A percentile compares a stretch with the other conserved stretches of the same genome.
Evolutionary conservation across 1,140 invertebrate species (phyloP).

Genomic region (Drosophila biarmipes): DNA sequence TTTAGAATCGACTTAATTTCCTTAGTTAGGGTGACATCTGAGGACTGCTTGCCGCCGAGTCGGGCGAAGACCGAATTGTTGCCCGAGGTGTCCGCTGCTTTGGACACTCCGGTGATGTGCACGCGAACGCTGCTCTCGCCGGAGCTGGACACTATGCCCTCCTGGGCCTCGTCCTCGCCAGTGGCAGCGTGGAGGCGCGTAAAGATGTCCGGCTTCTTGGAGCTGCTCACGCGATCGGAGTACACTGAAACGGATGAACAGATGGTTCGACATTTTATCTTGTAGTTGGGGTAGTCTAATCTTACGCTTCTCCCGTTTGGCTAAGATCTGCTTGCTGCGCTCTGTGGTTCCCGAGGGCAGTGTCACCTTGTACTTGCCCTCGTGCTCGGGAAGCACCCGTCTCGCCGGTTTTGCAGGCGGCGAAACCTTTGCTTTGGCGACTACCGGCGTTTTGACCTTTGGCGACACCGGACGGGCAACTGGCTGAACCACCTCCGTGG

Average conservation of each 20-base stretch:
- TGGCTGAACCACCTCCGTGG: conserved; percentile 61
- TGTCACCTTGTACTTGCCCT: conserved; percentile 85
- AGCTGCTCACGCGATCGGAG: conserved; percentile 73
- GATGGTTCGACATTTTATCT: background rate
- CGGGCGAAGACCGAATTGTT: conserved; percentile 78
- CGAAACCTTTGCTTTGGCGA: conserved; percentile 14
- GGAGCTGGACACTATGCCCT: conserved; percentile 71
- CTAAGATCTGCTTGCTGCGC: conserved; percentile 84
- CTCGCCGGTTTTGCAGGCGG: conserved; percentile 77
- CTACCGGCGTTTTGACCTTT: conserved; percentile 14
- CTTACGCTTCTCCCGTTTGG: conserved; percentile 80
- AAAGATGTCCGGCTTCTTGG: conserved; percentile 68
- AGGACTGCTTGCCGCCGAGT: conserved; percentile 66
- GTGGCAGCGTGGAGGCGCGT: conserved; percentile 55
- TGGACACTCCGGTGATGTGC: conserved; percentile 44
- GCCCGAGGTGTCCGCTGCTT: conserved; percentile 30
- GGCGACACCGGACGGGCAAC: conserved; percentile 71
- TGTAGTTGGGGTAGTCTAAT: background rate
- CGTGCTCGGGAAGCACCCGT: conserved; percentile 85
- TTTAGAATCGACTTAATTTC: conserved; percentile 82
- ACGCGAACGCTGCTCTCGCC: conserved; percentile 63
- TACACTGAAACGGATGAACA: conserved; percentile 62
- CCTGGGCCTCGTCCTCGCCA: conserved; percentile 61
- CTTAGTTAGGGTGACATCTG: conserved; percentile 46
- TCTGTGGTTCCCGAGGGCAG: conserved; percentile 85